These are phyloP conservation scores for Climacteris rufus DNA, from an alignment of 2,113 vertebrate species.

Conservation along the genomic window DNA sequence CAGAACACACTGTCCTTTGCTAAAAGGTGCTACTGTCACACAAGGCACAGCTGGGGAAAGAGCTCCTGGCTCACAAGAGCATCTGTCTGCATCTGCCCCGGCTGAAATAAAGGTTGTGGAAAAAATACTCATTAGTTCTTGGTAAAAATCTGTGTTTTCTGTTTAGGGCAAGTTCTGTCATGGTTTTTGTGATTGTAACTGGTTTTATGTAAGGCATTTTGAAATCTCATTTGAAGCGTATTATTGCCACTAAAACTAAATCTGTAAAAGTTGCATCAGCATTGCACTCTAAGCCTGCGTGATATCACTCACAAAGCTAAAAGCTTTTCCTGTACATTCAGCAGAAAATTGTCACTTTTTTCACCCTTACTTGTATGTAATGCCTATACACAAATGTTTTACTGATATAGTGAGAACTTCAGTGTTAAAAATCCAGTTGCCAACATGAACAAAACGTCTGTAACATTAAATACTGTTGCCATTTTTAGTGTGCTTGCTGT, in stretches of 20 bases:
- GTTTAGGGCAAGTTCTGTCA: background rate
- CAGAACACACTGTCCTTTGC: background rate
- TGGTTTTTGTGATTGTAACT: background rate
- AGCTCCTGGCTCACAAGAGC: background rate
- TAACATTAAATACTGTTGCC: background rate
- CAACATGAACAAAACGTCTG: background rate
- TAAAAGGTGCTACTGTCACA: background rate
- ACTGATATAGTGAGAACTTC: background rate
- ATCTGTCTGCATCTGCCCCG: background rate
- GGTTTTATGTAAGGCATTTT: background rate
- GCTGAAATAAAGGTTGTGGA: background rate
- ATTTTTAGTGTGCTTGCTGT: background rate
- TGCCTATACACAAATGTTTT: background rate
- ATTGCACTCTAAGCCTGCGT: accelerated
- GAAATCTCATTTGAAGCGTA: background rate
- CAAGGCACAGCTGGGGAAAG: background rate
- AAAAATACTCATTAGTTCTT: background rate
- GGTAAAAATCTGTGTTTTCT: background rate
- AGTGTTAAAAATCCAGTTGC: background rate
- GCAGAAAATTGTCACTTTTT: background rate
- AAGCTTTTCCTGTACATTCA: background rate
- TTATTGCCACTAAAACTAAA: background rate
- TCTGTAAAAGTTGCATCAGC: background rate
- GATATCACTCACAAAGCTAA: background rate
- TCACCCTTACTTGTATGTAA: background rate